Evolutionary conservation across 2,888 invertebrate genomes (phyloP).

Genomic region (Pollenia amentaria): DNA sequence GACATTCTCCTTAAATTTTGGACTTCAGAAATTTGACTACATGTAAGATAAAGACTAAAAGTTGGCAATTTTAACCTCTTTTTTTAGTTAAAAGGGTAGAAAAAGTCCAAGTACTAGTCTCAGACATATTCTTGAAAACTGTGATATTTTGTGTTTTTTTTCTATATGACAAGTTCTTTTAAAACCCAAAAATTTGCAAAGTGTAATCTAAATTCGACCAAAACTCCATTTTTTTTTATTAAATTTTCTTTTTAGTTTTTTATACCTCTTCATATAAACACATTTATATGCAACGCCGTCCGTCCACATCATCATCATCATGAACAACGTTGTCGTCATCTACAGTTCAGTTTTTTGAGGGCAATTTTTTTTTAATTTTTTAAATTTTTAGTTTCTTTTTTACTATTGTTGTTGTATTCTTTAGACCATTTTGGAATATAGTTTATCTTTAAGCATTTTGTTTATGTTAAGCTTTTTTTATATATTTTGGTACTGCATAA

Average conservation of each 20-base stretch:
- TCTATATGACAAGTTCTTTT: not conserved
- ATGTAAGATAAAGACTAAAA: no score
- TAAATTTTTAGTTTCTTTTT: slow-evolving; percentile 38
- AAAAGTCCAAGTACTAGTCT: no score
- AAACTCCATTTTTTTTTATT: not conserved
- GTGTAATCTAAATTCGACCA: not conserved
- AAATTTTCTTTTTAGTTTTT: not conserved
- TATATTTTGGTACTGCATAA: not conserved
- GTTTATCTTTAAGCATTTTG: not conserved
- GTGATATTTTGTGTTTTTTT: no score
- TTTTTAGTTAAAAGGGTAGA: no score
- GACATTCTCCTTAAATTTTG: no score
- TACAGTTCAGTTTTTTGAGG: slow-evolving; percentile 23
- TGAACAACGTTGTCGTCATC: slow-evolving; percentile 13
- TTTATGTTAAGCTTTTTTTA: slow-evolving; percentile 14
- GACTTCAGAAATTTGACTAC: no score
- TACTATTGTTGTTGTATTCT: not conserved
- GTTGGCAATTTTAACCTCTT: no score
- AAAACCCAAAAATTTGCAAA: not conserved
- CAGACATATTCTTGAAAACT: no score
- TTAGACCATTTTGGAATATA: slow-evolving; percentile 37
- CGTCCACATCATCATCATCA: not conserved
- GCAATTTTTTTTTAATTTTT: slow-evolving; percentile 28
- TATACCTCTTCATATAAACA: not conserved
- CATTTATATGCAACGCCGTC: slow-evolving; percentile 12